Evolutionary conservation across 2,888 invertebrate species (phyloP).

Genomic region (Erpobdella octoculata): DNA sequence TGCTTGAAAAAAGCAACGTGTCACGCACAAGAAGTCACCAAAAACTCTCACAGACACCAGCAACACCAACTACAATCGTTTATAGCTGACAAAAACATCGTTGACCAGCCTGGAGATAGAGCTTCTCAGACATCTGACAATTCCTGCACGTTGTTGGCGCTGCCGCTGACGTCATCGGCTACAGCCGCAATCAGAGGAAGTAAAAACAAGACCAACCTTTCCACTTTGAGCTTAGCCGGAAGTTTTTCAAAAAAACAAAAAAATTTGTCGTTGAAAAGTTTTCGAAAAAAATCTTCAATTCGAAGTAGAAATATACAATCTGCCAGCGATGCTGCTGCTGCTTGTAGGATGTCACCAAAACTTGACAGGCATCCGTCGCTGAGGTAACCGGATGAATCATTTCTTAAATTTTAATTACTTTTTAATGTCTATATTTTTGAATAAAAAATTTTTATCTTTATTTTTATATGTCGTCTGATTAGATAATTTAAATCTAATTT

Average conservation of each 20-base stretch:
- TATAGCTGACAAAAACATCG: neutral
- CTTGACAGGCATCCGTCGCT: slow-evolving; percentile 24
- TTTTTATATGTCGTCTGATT: too few species aligned
- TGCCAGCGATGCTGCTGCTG: neutral
- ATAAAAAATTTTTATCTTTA: too few species aligned
- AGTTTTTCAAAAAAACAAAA: slow-evolving; percentile 11
- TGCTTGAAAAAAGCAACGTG: neutral
- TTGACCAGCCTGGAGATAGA: neutral
- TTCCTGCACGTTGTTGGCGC: neutral
- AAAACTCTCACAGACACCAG: neutral
- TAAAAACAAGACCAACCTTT: slow-evolving; percentile 21
- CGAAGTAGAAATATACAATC: neutral
- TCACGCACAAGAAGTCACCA: too few species aligned
- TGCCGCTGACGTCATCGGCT: neutral
- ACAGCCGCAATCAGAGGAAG: neutral
- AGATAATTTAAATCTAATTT: too few species aligned
- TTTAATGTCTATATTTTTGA: too few species aligned
- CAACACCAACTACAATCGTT: neutral
- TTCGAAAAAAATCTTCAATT: neutral
- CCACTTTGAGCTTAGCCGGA: slow-evolving; percentile 19
- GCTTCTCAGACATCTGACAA: neutral
- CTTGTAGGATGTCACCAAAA: slow-evolving; percentile 7
- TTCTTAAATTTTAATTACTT: too few species aligned
- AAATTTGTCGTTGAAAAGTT: neutral
- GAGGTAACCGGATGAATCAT: too few species aligned